These are phyloP conservation scores for Onychostruthus taczanowskii DNA, from an alignment of 2,113 vertebrate genomes.

Conservation along the genomic window DNA sequence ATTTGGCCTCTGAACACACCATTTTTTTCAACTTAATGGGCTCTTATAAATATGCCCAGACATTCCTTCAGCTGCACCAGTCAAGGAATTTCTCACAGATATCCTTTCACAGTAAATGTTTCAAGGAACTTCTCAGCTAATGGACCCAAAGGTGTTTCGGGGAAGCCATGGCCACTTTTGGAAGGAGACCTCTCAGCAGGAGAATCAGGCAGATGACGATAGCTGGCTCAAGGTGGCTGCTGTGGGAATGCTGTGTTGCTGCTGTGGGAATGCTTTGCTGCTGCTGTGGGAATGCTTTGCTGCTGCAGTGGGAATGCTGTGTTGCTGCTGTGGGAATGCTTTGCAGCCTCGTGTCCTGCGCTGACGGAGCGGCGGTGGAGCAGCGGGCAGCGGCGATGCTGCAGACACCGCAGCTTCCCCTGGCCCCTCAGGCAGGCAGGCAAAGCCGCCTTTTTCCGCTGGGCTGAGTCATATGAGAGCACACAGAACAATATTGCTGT, in stretches of 20 bases:
- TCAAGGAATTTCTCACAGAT: background rate
- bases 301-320: too few relatives aligned
- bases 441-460: accelerated
- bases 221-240: accelerated
- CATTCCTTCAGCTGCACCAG: background rate
- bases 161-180: background rate
- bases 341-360: accelerated
- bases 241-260: too few relatives aligned
- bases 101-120: background rate
- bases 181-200: background rate
- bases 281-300: too few relatives aligned
- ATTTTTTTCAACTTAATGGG: background rate
- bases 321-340: too few relatives aligned
- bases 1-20: background rate
- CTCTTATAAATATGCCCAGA: background rate
- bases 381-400: accelerated
- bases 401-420: accelerated
- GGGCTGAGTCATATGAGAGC: background rate
- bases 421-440: accelerated
- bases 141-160: background rate
- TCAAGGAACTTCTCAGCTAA: background rate
- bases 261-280: background rate
- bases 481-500: background rate
- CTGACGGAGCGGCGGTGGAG: accelerated
- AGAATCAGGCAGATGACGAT: accelerated